Evolutionary conservation across 2,888 invertebrate genomes (phyloP).

Genomic region (Tipula unca): DNA sequence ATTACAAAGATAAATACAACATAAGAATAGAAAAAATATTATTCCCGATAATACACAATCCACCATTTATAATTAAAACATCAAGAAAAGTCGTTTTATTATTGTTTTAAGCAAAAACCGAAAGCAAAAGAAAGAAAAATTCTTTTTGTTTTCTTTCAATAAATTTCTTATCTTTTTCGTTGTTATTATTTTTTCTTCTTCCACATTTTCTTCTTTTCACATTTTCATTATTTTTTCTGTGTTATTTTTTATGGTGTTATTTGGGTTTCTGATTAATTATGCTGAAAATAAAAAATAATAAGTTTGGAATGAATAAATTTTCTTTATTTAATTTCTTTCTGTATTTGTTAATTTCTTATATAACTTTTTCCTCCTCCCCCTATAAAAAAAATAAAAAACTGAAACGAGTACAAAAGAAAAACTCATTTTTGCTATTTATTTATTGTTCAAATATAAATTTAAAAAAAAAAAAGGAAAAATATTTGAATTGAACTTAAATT

Average conservation of each 20-base stretch:
- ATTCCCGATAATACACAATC: neutral
- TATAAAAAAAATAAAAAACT: neutral
- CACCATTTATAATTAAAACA: neutral
- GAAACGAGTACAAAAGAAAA: neutral
- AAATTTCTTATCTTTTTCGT: neutral
- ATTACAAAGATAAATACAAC: neutral
- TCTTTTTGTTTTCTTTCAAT: neutral
- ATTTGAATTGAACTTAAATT: conserved; percentile 1
- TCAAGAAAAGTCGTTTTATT: neutral
- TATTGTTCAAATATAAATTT: neutral
- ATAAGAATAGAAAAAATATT: neutral
- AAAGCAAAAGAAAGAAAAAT: neutral
- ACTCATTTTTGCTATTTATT: conserved; percentile 8
- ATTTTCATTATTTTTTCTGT: neutral
- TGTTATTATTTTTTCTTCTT: neutral
- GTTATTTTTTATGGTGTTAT: neutral
- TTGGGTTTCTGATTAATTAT: conserved; percentile 8
- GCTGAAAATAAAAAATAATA: neutral
- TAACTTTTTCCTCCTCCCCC: neutral
- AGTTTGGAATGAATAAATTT: neutral
- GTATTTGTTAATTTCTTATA: neutral
- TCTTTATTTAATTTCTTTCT: neutral
- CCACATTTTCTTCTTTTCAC: neutral
- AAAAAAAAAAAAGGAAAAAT: neutral
- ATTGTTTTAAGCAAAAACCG: neutral